A percentile compares a stretch with the other conserved stretches of the same genome.
Conservation (phyloP, 2,888 invertebrate species). For the Tiphia femorata region DNA sequence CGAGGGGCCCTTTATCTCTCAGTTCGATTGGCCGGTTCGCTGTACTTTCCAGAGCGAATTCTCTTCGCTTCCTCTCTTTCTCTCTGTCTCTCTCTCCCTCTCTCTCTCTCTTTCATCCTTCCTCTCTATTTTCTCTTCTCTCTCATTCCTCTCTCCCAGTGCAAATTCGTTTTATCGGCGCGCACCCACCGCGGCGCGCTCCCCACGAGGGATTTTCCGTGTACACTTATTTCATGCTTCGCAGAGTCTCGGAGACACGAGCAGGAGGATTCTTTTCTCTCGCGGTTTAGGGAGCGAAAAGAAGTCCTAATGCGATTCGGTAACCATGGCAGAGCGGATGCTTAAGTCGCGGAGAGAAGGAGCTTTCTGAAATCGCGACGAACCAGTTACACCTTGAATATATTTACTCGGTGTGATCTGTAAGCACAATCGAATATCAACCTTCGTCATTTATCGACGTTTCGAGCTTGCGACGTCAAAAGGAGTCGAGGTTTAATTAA, state of each 20-base stretch:
- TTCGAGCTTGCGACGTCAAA: too few relatives aligned
- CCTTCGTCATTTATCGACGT: too few relatives aligned
- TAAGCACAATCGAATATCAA: too few relatives aligned
- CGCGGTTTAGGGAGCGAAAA: too few relatives aligned
- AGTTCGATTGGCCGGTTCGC: slow-evolving; percentile 39
- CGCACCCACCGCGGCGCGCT: background rate
- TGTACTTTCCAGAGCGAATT: too few relatives aligned
- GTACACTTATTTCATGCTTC: slow-evolving; percentile 64
- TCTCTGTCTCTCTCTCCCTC: slow-evolving; percentile 26
- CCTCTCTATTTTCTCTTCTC: slow-evolving; percentile 30
- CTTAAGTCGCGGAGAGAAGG: background rate
- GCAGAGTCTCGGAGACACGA: slow-evolving; percentile 44
- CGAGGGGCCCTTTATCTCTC: slow-evolving; percentile 45
- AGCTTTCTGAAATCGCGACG: too few relatives aligned
- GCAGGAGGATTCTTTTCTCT: slow-evolving; percentile 17
- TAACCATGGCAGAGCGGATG: background rate
- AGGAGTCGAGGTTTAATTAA: too few relatives aligned
- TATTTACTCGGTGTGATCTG: too few relatives aligned
- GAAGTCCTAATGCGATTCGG: too few relatives aligned
- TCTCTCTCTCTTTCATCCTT: slow-evolving; percentile 16
- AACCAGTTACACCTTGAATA: too few relatives aligned
- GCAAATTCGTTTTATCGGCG: slow-evolving; percentile 20
- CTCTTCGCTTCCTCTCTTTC: slow-evolving; percentile 17
- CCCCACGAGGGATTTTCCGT: slow-evolving; percentile 44
- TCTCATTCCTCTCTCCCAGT: slow-evolving; percentile 49